Base-by-base conservation (phyloP, 35 echinoderm and acorn worm species). In the Acanthaster planci region DNA sequence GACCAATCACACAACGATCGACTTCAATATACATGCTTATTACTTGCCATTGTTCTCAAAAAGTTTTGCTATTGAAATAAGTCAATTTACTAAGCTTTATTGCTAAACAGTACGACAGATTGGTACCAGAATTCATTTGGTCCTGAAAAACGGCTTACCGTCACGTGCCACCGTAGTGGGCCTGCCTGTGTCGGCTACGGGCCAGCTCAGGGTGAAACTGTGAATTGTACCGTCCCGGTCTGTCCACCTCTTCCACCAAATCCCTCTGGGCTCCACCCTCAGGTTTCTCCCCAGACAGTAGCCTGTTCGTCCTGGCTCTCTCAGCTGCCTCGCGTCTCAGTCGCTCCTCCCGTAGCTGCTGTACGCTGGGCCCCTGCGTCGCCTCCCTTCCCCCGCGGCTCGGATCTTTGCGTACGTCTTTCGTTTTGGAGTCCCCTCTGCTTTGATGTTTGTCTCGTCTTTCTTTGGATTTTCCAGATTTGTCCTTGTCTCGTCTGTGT, bases 141-240 rank as follows among this genome's bases (percentile, higher is more conserved):
- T 47, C 12, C 12, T 47, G 42, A 47, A 47, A 47, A 6, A 47
- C 12, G 4, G 31, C 60, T 32, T 67, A 67, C 60, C 60, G 27
- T 67, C 8, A 72, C 22, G 30, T 35, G 26, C 26, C 34, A 9
- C 34, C 34, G 64, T 31, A 72, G 26, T 72, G 64, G 30, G 34
- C 26, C 14, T 26, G 64, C 64, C 39, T 85, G 60, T 79, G 85
- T 79, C 80, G 86, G 22, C 30, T 72, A 19, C 91, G 81, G 52
- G 88, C 92, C 44, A 99, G 78, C 37, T 99, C 85, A 50, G 96
- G 96, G 77, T 99, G 80, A 76, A 91, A 99, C 77, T 94, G 92
- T 23, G 96, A 94, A 51, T 99, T 99, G 42, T 99, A 99, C 64
- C 86, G 78, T 47, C 96, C 92, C 34, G 64, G 64, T 16, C 34